These are phyloP conservation scores for Clivina fossor DNA, from an alignment of 2,888 invertebrate species.

Conservation along the genomic window DNA sequence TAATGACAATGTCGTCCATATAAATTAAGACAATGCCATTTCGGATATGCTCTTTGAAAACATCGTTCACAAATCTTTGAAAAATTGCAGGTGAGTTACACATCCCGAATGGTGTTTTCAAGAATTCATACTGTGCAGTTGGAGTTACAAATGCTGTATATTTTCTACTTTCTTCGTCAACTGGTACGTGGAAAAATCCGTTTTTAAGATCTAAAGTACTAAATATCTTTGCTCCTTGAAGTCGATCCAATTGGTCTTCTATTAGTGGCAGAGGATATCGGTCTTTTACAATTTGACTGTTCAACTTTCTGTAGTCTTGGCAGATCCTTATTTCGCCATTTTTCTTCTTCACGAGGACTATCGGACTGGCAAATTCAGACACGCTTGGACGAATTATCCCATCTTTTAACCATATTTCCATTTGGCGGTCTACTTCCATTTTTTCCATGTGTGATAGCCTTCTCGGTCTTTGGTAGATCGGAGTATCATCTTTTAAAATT, in stretches of 20 bases:
- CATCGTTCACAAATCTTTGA: slow-evolving; percentile 2
- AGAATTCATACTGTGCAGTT: background rate
- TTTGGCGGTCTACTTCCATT: background rate
- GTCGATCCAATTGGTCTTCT: slow-evolving; percentile 41
- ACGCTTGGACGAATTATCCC: background rate
- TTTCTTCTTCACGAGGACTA: slow-evolving; percentile 1
- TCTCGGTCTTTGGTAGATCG: background rate
- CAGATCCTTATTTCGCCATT: slow-evolving; percentile 1
- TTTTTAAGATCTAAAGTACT: slow-evolving; percentile 14
- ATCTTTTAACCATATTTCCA: background rate
- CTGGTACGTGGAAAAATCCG: background rate
- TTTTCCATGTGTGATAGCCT: background rate
- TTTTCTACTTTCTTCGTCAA: background rate
- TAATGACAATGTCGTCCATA: no score
- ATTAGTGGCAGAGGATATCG: slow-evolving; percentile 45
- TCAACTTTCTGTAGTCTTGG: slow-evolving; percentile 39
- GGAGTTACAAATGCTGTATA: background rate
- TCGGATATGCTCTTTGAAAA: slow-evolving; percentile 3
- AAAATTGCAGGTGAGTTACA: slow-evolving; percentile 1
- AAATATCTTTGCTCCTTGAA: slow-evolving; percentile 39
- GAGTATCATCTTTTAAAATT: slow-evolving; percentile 4
- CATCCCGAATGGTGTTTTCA: background rate
- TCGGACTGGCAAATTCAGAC: background rate
- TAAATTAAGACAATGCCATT: no score
- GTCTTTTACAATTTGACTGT: slow-evolving; percentile 38